Evolutionary conservation across 2,888 invertebrate genomes (phyloP).

Genomic region (Pegoplata infirma): DNA sequence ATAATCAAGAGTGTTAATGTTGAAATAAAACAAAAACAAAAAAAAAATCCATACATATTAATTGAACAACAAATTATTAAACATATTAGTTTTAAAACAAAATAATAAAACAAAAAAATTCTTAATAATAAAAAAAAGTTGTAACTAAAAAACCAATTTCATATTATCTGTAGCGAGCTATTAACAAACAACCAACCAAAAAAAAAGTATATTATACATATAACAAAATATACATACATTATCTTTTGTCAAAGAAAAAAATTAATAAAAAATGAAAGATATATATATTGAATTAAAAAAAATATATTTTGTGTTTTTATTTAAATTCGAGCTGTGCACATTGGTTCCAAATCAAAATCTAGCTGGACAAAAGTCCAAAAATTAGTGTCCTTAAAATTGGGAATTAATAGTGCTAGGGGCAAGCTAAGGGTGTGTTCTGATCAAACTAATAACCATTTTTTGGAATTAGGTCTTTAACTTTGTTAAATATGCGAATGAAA

Average conservation of each 20-base stretch:
- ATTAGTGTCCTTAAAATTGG: too few relatives aligned
- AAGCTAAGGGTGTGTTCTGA: too few relatives aligned
- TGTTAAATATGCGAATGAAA: too few relatives aligned
- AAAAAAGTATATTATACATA: slow-evolving; percentile 49
- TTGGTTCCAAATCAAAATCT: too few relatives aligned
- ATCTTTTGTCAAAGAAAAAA: slow-evolving; percentile 43
- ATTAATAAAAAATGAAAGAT: slow-evolving; percentile 25
- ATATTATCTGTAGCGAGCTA: slow-evolving; percentile 61
- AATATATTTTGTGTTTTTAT: not conserved
- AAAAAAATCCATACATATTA: slow-evolving; percentile 25
- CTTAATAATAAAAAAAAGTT: slow-evolving; percentile 41
- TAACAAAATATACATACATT: slow-evolving; percentile 29
- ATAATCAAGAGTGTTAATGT: slow-evolving; percentile 25
- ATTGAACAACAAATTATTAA: slow-evolving; percentile 15
- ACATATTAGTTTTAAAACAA: slow-evolving; percentile 42
- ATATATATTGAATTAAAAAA: slow-evolving; percentile 41
- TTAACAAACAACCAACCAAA: slow-evolving; percentile 24
- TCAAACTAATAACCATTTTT: too few relatives aligned
- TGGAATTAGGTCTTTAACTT: too few relatives aligned
- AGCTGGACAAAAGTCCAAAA: too few relatives aligned
- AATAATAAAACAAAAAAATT: slow-evolving; percentile 23
- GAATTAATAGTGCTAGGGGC: too few relatives aligned
- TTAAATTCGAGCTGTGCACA: too few relatives aligned
- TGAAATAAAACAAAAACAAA: slow-evolving; percentile 1
- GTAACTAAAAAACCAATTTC: slow-evolving; percentile 48